phyloP scores from a whole-genome alignment of 2,113 vertebrate genomes.

The Trichomycterus rosablanca region DNA sequence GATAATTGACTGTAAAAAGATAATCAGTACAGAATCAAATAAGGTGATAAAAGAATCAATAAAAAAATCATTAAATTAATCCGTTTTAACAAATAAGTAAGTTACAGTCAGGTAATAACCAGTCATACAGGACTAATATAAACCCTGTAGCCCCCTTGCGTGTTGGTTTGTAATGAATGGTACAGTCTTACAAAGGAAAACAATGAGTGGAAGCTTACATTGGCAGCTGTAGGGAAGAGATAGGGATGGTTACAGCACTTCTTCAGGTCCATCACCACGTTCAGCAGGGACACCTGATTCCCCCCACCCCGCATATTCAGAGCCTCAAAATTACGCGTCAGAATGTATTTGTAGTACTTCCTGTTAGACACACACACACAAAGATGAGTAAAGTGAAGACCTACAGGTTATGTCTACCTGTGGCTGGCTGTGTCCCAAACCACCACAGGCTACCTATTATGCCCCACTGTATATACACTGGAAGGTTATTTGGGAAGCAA shows the following conservation, averaged over 20 bases:
- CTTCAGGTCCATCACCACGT: conserved; percentile 97
- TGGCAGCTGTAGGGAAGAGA: conserved; percentile 93
- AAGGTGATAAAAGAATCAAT: no score
- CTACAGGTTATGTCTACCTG: no score
- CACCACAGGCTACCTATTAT: no score
- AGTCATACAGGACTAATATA: no score
- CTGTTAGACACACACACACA: conserved; percentile 57
- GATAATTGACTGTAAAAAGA: no score
- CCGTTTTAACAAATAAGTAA: background rate
- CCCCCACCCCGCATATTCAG: conserved; percentile 92
- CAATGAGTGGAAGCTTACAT: conserved; percentile 60
- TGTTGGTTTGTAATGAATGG: background rate
- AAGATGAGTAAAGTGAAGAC: no score
- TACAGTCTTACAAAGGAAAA: background rate
- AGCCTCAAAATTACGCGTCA: conserved; percentile 94
- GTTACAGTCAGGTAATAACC: no score
- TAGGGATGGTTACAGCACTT: conserved; percentile 99
- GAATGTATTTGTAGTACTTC: conserved; percentile 97
- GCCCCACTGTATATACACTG: no score
- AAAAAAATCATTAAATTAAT: background rate
- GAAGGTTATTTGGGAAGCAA: no score
- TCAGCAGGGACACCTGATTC: conserved; percentile 93
- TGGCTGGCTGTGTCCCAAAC: no score
- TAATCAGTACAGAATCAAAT: no score
- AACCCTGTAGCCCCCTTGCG: background rate